Base-by-base conservation (phyloP, 2,888 invertebrate species). In the Drosophila monieri region DNA sequence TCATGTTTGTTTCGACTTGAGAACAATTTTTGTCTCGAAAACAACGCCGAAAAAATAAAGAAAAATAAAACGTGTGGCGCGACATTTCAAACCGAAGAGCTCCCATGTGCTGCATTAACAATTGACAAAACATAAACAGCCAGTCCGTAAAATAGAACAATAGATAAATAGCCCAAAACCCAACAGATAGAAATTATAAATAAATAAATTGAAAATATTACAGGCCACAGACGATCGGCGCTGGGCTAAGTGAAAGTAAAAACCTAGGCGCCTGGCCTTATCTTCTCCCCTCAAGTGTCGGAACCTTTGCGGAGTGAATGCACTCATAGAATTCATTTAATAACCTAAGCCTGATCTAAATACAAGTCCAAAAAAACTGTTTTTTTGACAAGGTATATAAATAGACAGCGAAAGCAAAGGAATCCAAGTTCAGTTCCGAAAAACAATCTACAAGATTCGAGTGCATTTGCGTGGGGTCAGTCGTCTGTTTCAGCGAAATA, bases 1-100 rank as follows among this genome's bases (percentile, higher is more conserved):
- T 77, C 61, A 71, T 80, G 78, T 86, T 86, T 72, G 77, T 80
- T 86, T 80, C 69, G 77, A 76, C 69, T 67, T 70, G 59, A 61
- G 52, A 44, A 48, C 54, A 48, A 59, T 57, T 71, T 71, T 67
- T 18, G 35, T 41, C 39, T 77, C 61, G 64, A 69, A 73, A 51
- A 57, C 49, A 57, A 80, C 53, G 62, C 25, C n/a, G 39, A 25
- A 27, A 39, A 12, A 46, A 35, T 14, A 15, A 47, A 51, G n/a
- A 18, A 53, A 55, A 48, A 8, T 25, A 67, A 57, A 78, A 68
- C 60, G 75, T 74, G 62, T 69, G 49, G 64, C 52, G 35, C 52
- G 35, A 51, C 71, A 52, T 64, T 65, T 73, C 69, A 68, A 62
- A 48, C 15, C 35, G 15, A 59, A 35, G 52, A 49, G 37, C 43